Conservation (phyloP, 2,113 vertebrate species). For the Grammomys dolichurus region DNA sequence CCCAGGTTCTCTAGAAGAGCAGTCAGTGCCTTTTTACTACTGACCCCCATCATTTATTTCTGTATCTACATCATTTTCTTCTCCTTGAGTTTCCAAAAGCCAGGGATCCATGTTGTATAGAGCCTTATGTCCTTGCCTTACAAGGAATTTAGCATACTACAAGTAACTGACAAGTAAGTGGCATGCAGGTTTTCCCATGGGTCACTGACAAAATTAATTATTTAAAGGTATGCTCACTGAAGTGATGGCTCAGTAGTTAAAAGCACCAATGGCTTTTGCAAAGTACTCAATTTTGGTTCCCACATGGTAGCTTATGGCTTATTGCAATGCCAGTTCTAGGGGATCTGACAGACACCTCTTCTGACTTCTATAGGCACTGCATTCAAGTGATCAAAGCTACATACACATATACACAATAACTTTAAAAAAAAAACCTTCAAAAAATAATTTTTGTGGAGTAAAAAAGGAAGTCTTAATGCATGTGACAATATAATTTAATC, state of each 20-base stretch:
- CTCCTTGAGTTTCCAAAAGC: conserved; percentile 28
- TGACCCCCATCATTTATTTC: not conserved
- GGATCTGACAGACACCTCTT: not conserved
- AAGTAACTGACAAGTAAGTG: not conserved
- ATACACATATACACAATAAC: not conserved
- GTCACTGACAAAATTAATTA: not conserved
- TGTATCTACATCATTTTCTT: not conserved
- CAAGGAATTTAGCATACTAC: not conserved
- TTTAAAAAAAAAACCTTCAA: not conserved
- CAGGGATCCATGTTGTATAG: not conserved
- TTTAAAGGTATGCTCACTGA: not conserved
- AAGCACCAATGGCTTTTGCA: not conserved
- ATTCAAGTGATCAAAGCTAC: not conserved
- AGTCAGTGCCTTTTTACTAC: not conserved
- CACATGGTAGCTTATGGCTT: not conserved
- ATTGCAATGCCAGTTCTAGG: not conserved
- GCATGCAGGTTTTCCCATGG: not conserved
- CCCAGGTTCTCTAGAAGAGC: no score
- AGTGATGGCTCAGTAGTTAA: not conserved
- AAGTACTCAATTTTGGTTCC: not conserved
- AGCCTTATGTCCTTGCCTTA: not conserved
- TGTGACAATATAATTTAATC: not conserved
- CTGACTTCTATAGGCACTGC: not conserved
- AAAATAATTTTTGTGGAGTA: not conserved
- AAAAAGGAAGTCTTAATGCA: not conserved